phyloP scores from a whole-genome alignment of 2,797 vertebrate genomes.

The Emys orbicularis region DNA sequence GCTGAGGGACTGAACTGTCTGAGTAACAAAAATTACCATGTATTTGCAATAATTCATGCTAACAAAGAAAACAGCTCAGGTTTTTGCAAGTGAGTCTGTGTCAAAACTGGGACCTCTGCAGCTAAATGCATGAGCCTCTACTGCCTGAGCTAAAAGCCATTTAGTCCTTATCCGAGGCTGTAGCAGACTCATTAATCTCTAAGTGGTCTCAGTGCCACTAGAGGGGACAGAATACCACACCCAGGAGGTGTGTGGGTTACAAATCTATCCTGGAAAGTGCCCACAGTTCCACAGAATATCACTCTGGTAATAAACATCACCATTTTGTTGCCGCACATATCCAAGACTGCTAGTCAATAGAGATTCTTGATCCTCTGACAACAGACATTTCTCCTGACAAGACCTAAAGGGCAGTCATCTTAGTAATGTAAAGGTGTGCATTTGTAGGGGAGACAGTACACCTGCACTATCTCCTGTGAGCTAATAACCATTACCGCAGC shows the following conservation, averaged over 20 bases:
- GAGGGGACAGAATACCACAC: too few relatives aligned
- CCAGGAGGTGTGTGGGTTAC: too few relatives aligned
- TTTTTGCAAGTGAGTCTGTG: not conserved
- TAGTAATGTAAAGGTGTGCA: not conserved
- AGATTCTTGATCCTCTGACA: not conserved
- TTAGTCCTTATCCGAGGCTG: too few relatives aligned
- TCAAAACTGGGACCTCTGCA: too few relatives aligned
- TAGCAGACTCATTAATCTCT: too few relatives aligned
- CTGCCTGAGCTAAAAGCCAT: too few relatives aligned
- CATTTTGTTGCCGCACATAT: not conserved
- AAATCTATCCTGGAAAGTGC: not conserved
- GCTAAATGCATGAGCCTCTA: too few relatives aligned
- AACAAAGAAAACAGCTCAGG: not conserved
- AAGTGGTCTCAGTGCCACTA: too few relatives aligned
- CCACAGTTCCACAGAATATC: not conserved
- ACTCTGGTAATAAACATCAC: constrained; percentile 2
- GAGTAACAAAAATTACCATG: not conserved
- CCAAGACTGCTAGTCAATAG: not conserved
- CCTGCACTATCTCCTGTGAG: not conserved
- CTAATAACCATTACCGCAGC: not conserved
- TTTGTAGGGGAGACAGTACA: not conserved
- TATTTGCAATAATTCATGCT: not conserved
- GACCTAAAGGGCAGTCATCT: not conserved
- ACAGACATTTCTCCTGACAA: not conserved
- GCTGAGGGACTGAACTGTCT: not conserved